Base-by-base conservation (phyloP, 2,888 invertebrate genomes). In the Exephanes ischioxanthus region DNA sequence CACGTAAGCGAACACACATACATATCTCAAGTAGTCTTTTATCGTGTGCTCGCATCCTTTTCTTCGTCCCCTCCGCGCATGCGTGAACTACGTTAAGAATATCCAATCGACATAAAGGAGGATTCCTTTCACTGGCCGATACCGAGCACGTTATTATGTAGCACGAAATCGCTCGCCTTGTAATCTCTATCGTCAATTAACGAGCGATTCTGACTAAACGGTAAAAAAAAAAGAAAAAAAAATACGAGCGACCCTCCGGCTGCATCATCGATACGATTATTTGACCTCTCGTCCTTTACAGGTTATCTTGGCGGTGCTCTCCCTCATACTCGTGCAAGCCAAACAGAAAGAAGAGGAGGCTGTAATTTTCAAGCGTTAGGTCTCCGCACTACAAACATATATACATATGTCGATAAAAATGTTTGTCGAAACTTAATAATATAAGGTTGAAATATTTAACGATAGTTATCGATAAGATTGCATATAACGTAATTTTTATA, bases 341-440 rank as follows among this genome's bases (percentile, higher is more conserved):
- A 95, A 97, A 41, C 96, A 96, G 91, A 97, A 97, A 92, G 97
- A 97, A 94, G 96, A 97, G 88, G 96, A 97, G 3, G 94, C 94
- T 83, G 95, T 95, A 26, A 58, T 58, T 58, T 58, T 58, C 26
- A 58, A 58, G 58, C 58, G 58, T 58, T 58, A 26, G 26, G 14
- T 26, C 58, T 22, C 6, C 4, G 58, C 22, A 11, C 7, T 45
- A 45, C 45, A 45, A 2, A 45, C 3, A 14, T 45, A 3, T 55
- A 55, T 16, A 16, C 2, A 58, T 22, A 26, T 19, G 11, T 11
- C 19, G 22, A 58, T 3, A 9, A 11, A 55, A 22, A 3, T 4
- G 1, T 19, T 22, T 58, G 3, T 58, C 22, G 11, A 22, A 55
- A n/a, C 3, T 55, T 19, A 5, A 55, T 9, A 26, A 58, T 26